Evolutionary conservation across 2,797 vertebrate species (phyloP).

Genomic region (Danio albolineatus): DNA sequence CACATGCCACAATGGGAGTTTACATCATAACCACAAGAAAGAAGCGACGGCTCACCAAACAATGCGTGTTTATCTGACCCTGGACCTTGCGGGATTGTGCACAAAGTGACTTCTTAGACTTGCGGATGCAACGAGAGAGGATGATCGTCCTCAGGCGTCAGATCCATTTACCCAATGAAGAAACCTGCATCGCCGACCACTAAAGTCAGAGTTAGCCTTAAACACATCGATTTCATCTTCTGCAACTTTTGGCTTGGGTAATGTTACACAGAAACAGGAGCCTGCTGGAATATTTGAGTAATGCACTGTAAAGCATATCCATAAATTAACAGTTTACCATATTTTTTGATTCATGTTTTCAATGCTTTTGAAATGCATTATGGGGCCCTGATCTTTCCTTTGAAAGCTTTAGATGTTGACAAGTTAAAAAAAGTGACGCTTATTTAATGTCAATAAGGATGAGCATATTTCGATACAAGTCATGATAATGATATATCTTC

Average conservation of each 20-base stretch:
- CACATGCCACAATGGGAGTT: conserved; percentile 75
- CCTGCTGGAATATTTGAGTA: conserved; percentile 73
- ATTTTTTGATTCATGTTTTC: no score
- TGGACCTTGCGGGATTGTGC: conserved; percentile 72
- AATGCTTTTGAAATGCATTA: no score
- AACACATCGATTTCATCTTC: conserved; percentile 27
- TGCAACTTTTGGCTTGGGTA: conserved; percentile 74
- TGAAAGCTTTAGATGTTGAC: no score
- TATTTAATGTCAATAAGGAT: no score
- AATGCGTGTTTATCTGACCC: conserved; percentile 81
- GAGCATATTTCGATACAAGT: no score
- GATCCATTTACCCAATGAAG: conserved; percentile 1
- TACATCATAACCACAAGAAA: conserved; percentile 68
- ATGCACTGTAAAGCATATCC: conserved; percentile 68
- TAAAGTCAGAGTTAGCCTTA: conserved; percentile 6
- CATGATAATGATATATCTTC: no score
- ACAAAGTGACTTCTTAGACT: conserved; percentile 79
- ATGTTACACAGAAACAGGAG: conserved; percentile 79
- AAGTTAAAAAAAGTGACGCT: no score
- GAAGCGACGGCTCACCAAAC: conserved; percentile 74
- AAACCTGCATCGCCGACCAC: background rate
- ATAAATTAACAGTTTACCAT: no score
- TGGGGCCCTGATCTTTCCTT: no score
- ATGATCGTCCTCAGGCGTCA: background rate
- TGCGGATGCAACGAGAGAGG: conserved; percentile 70